Percentiles rank a stretch among this genome's conserved stretches.
phyloP scores from a whole-genome alignment of 1,140 invertebrate genomes.

The Drosophila bipectinata region DNA sequence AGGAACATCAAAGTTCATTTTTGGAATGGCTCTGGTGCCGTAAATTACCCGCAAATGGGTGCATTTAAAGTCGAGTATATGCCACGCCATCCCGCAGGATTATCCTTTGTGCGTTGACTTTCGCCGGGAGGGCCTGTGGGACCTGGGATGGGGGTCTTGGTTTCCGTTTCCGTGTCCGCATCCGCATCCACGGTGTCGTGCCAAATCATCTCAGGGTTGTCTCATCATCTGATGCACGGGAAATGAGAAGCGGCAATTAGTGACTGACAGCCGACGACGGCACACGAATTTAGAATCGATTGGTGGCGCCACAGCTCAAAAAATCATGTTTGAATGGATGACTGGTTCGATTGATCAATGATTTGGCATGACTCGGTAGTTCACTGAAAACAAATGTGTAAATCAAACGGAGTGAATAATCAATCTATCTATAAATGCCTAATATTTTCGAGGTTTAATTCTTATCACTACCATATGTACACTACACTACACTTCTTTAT shows the following conservation, averaged over 20 bases:
- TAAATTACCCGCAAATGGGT: slow-evolving; percentile 32
- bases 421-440: no score
- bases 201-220: slow-evolving; percentile 10
- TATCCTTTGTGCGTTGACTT: slow-evolving; percentile 1
- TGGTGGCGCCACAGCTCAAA: not conserved
- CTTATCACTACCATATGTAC: no score
- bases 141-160: not conserved
- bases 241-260: slow-evolving; percentile 29
- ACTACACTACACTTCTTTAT: no score
- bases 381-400: not conserved
- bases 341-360: not conserved
- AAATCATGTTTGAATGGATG: not conserved
- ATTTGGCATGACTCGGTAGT: not conserved
- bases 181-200: slow-evolving; percentile 8
- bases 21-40: slow-evolving; percentile 21
- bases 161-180: not conserved
- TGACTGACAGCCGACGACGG: not conserved
- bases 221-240: slow-evolving; percentile 1
- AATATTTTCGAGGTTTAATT: no score
- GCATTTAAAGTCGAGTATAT: slow-evolving; percentile 19
- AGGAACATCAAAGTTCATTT: slow-evolving; percentile 31
- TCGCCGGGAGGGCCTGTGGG: not conserved
- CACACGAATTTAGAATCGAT: not conserved
- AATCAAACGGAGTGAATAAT: no score
- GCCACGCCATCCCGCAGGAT: not conserved